A percentile compares a stretch with the other conserved stretches of the same genome.
phyloP scores from a whole-genome alignment of 2,888 invertebrate genomes.

The Ptychoptera contaminata region DNA sequence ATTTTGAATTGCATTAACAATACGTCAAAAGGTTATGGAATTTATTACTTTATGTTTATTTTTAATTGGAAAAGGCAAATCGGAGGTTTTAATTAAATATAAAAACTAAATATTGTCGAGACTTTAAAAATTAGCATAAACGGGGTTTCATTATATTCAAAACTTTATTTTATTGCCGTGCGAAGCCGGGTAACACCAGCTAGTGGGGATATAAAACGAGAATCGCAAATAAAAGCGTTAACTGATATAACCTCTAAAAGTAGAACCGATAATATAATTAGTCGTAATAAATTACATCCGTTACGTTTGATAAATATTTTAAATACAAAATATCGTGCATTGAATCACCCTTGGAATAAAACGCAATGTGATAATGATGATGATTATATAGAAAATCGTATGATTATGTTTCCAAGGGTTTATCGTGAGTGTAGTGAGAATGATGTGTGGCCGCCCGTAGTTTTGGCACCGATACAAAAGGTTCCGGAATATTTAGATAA shows the following conservation, averaged over 20 bases:
- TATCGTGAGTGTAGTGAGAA: conserved; percentile 11
- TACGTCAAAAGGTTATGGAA: too few species aligned
- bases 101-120: too few species aligned
- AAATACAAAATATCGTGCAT: conserved; percentile 8
- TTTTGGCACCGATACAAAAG: conserved; percentile 10
- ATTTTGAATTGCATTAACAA: too few species aligned
- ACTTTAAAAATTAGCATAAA: too few species aligned
- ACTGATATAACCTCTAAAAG: conserved; percentile 5
- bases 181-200: too few species aligned
- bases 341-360: conserved; percentile 11
- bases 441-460: neutral
- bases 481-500: conserved; percentile 34
- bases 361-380: conserved; percentile 11
- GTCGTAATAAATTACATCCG: conserved; percentile 4
- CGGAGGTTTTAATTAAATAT: too few species aligned
- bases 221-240: too few species aligned
- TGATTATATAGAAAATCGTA: conserved; percentile 16
- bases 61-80: too few species aligned
- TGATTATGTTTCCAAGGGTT: conserved; percentile 22
- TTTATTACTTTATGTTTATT: too few species aligned
- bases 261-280: conserved; percentile 2
- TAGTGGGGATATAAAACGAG: too few species aligned
- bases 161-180: too few species aligned
- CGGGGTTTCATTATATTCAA: too few species aligned
- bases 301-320: conserved; percentile 4